Evolutionary conservation across 2,797 vertebrate species (phyloP), one percentile per base, ranked within the genome.

Genomic region (Phylloscopus collybita): DNA sequence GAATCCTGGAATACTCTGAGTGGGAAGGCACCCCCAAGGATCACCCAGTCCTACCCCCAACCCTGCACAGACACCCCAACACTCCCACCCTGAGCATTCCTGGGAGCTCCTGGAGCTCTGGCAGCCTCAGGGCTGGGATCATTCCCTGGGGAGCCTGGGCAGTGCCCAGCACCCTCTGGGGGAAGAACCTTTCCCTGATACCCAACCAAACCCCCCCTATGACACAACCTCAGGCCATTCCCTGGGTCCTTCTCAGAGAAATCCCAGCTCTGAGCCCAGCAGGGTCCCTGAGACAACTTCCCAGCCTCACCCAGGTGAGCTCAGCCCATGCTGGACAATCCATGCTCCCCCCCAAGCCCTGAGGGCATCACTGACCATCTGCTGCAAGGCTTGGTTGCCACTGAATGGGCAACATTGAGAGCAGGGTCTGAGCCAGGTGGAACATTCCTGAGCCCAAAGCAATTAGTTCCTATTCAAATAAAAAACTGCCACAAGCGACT

Each of bases 251-350:
- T 30, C 86, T 26, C 15, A 86, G 44, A 57, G 10, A 59, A 32
- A 13, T 6, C 36, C 16, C 59, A 51, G 32, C 54, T 16, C 20
- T 21, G 62, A 64, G 9, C 32, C 19, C 72, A 67, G 54, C 70
- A 69, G 49, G 13, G 2, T 42, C 79, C 79, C 75, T 29, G 25
- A 44, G 42, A 44, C 4, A 47, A 10, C 13, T 20, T 26, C n/a
- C 65, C 29, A 40, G 42, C 47, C 22, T 13, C 0, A 6, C 16
- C 27, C 40, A 32, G 90, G 7, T 0, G 11, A 36, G 57, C 66
- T 62, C 65, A 54, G 67, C 11, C 51, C 1, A 0, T 1, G 21
- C 1, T 32, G n/a, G 44, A 17, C 5, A 38, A 18, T 4, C 21
- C 47, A 6, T 10, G 36, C 16, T 50, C 11, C 51, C 18, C 47